A percentile compares a stretch with the other conserved stretches of the same genome.
Evolutionary conservation across 2,113 vertebrate species (phyloP).

Genomic region (Dipodomys stephensi): DNA sequence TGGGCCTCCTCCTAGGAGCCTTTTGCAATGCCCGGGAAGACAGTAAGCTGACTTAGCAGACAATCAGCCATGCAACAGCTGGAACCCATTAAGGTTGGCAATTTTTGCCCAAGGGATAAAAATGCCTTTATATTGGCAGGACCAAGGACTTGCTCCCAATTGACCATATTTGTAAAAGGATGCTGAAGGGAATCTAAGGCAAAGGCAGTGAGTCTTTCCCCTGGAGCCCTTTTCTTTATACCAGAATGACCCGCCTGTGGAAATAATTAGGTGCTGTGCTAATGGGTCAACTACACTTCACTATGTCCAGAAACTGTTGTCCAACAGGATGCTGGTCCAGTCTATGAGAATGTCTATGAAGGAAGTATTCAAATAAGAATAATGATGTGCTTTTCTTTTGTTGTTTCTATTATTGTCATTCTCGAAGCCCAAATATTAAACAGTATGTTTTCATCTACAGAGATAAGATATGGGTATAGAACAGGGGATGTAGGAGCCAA

Average conservation of each 20-base stretch:
- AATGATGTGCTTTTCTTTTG: neutral
- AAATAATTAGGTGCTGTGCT: slow-evolving; percentile 55
- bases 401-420: neutral
- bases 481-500: neutral
- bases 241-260: neutral
- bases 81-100: slow-evolving; percentile 69
- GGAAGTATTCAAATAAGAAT: neutral
- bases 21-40: slow-evolving; percentile 66
- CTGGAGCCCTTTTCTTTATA: neutral
- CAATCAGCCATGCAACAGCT: slow-evolving; percentile 49
- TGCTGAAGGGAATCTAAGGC: slow-evolving; percentile 52
- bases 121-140: slow-evolving; percentile 57
- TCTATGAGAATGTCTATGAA: slow-evolving; percentile 2
- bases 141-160: slow-evolving; percentile 52
- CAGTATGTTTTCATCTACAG: neutral
- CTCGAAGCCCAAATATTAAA: neutral
- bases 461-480: neutral
- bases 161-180: slow-evolving; percentile 37
- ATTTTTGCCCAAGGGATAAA: slow-evolving; percentile 35
- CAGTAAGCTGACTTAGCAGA: slow-evolving; percentile 30
- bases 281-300: neutral
- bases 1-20: neutral
- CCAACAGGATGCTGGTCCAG: neutral
- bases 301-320: neutral
- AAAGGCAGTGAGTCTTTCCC: neutral